A percentile compares a stretch with the other conserved stretches of the same genome.
Conservation (phyloP, 2,797 vertebrate genomes). For the Semotilus atromaculatus region DNA sequence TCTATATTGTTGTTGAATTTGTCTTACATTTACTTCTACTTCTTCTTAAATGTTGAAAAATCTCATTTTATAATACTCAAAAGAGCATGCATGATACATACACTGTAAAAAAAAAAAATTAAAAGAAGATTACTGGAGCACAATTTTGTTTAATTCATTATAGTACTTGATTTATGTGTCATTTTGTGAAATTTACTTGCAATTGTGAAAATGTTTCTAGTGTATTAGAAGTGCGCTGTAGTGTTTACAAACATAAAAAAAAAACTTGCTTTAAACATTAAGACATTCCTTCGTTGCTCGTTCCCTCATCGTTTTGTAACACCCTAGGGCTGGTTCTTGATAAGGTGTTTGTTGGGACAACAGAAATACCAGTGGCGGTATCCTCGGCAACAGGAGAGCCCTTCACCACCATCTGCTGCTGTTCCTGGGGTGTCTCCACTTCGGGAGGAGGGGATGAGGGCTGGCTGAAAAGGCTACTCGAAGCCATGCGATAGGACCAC, state of each 20-base stretch:
- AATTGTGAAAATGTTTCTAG: background rate
- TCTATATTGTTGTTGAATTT: background rate
- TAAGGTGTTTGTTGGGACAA: constrained; percentile 54
- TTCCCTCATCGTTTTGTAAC: constrained; percentile 20
- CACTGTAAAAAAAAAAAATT: background rate
- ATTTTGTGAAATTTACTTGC: background rate
- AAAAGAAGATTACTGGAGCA: background rate
- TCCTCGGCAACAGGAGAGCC: constrained; percentile 58
- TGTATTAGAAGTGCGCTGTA: background rate
- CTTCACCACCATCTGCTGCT: constrained; percentile 73
- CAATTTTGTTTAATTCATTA: background rate
- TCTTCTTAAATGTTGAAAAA: background rate
- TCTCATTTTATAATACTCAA: background rate
- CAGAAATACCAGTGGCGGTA: constrained; percentile 47
- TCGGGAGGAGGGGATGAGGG: constrained; percentile 50
- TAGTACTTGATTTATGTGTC: background rate
- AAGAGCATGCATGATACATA: background rate
- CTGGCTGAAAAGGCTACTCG: constrained; percentile 64
- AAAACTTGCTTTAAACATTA: constrained; percentile 25
- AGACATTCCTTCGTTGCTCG: background rate
- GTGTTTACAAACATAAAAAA: background rate
- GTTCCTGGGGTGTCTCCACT: constrained; percentile 56
- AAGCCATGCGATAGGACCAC: constrained; percentile 64
- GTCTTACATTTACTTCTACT: background rate
- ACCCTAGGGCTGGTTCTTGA: constrained; percentile 29